phyloP scores from a whole-genome alignment of 2,113 vertebrate species.

The Dromaius novaehollandiae region DNA sequence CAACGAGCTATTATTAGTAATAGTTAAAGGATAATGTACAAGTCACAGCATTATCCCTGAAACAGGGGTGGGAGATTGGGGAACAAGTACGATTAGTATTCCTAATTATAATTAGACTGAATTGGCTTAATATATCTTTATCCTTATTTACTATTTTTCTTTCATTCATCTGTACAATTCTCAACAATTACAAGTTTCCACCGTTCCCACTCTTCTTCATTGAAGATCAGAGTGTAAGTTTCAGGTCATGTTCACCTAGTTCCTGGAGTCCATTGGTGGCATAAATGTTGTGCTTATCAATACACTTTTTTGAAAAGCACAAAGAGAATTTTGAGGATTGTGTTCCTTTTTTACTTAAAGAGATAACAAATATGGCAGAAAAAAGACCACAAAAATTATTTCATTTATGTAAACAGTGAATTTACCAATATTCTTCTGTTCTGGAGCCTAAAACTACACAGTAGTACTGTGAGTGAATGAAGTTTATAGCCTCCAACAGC shows the following conservation, averaged over 20 bases:
- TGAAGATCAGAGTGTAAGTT: neutral
- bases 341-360: neutral
- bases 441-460: neutral
- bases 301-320: neutral
- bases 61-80: neutral
- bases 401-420: constrained; percentile 13
- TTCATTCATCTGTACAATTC: neutral
- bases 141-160: neutral
- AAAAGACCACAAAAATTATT: neutral
- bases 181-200: neutral
- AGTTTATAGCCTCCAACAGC: neutral
- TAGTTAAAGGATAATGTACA: neutral
- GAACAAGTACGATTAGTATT: neutral
- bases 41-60: neutral
- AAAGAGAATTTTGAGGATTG: neutral
- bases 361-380: neutral
- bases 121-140: neutral
- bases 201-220: neutral
- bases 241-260: neutral
- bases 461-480: neutral
- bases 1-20: neutral
- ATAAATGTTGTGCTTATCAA: neutral
- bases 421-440: neutral
- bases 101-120: neutral
- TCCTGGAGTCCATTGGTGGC: neutral